Evolutionary conservation across 2,888 invertebrate species (phyloP).

Genomic region (Tipula lateralis): DNA sequence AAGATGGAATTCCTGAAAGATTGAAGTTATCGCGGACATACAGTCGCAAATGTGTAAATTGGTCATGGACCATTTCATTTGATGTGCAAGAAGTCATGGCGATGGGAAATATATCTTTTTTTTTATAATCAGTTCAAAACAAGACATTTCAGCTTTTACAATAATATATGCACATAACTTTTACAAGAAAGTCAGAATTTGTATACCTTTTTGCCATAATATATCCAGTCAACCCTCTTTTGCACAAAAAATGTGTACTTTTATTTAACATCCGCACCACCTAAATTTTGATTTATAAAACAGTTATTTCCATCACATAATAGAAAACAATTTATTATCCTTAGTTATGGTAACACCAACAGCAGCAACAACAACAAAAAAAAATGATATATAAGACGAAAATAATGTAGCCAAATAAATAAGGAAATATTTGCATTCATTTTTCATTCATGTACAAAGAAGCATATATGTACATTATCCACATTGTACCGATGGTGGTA

Average conservation of each 20-base stretch:
- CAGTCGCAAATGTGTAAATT: too few species aligned
- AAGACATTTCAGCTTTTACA: not conserved
- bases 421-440: conserved; percentile 19
- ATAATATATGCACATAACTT: conserved; percentile 15
- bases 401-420: conserved; percentile 19
- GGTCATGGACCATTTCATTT: too few species aligned
- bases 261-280: not conserved
- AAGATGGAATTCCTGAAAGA: too few species aligned
- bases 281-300: not conserved
- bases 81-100: too few species aligned
- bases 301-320: conserved; percentile 19
- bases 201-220: not conserved
- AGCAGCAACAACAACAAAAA: not conserved
- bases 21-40: too few species aligned
- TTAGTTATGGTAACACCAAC: not conserved
- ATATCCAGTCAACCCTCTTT: not conserved
- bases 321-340: conserved; percentile 24
- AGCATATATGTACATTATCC: not conserved
- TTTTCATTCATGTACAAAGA: not conserved
- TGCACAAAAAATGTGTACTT: not conserved
- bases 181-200: not conserved
- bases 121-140: not conserved
- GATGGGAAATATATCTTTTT: too few species aligned
- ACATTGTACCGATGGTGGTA: not conserved
- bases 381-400: not conserved